These are phyloP conservation scores for Rhagonycha fulva DNA, from an alignment of 2,888 invertebrate genomes.

Conservation along the genomic window DNA sequence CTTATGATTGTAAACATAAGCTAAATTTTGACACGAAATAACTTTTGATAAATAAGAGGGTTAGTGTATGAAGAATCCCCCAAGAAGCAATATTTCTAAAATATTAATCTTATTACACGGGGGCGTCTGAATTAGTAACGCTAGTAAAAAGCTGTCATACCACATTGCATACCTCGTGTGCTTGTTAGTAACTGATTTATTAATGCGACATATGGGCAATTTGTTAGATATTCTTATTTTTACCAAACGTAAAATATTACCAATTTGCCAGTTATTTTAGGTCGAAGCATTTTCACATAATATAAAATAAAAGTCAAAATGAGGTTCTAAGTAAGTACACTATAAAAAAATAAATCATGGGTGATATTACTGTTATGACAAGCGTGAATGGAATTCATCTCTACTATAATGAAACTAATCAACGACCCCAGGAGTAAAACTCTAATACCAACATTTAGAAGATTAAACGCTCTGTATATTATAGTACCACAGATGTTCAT, in stretches of 20 bases:
- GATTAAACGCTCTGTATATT: slow-evolving; percentile 32
- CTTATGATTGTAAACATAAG: neutral
- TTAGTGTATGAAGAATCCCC: slow-evolving; percentile 3
- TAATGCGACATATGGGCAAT: slow-evolving; percentile 42
- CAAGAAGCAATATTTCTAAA: slow-evolving; percentile 22
- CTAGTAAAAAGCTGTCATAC: slow-evolving; percentile 32
- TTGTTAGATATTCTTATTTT: slow-evolving; percentile 40
- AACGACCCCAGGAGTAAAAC: slow-evolving; percentile 30
- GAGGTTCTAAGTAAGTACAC: neutral
- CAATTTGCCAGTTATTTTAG: neutral
- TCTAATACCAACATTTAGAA: slow-evolving; percentile 34
- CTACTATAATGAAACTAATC: slow-evolving; percentile 41
- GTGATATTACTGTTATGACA: slow-evolving; percentile 45
- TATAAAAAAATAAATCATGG: slow-evolving; percentile 33
- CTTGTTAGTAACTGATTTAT: slow-evolving; percentile 36
- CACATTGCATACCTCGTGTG: slow-evolving; percentile 30
- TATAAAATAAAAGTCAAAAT: neutral
- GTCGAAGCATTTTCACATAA: neutral
- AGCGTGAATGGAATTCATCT: slow-evolving; percentile 45
- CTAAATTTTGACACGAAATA: neutral
- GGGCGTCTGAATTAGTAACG: slow-evolving; percentile 33
- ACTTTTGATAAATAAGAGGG: slow-evolving; percentile 5
- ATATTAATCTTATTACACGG: slow-evolving; percentile 34
- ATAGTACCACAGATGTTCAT: slow-evolving; percentile 48
- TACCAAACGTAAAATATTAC: neutral